Conservation (phyloP, 2,113 vertebrate genomes). For the Prinia subflava region DNA sequence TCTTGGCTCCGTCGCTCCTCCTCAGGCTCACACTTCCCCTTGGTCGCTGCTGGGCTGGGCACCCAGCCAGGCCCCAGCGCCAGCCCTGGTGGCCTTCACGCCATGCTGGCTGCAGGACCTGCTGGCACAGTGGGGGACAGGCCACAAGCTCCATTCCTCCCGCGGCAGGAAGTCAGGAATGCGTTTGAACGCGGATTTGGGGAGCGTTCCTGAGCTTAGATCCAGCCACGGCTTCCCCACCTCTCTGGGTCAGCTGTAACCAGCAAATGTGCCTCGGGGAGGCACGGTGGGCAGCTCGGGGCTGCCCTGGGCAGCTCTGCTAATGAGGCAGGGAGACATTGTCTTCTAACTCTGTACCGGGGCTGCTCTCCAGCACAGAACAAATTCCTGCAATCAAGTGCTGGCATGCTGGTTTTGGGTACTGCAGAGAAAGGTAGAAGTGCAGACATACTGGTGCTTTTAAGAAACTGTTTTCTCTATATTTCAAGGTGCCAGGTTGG, state of each 20-base stretch:
- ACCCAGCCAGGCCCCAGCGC: background rate
- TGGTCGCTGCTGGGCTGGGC: background rate
- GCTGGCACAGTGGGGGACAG: background rate
- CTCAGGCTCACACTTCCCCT: background rate
- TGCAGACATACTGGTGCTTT: background rate
- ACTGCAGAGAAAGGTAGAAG: background rate
- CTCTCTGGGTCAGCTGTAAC: background rate
- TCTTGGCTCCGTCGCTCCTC: background rate
- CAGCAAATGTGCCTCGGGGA: background rate
- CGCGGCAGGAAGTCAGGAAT: fast-evolving
- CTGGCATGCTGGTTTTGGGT: background rate
- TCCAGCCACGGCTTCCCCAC: background rate
- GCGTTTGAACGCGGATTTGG: background rate
- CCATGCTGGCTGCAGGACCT: background rate
- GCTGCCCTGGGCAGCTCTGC: background rate
- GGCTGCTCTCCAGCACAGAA: background rate
- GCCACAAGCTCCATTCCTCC: background rate
- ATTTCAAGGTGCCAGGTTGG: background rate
- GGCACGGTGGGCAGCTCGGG: background rate
- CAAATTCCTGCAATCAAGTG: background rate
- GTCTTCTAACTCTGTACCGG: background rate
- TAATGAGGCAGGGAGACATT: background rate
- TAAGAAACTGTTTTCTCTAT: background rate
- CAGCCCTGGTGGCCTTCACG: fast-evolving
- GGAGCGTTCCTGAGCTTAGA: background rate